Conservation (phyloP, 1,140 invertebrate species). For the Drosophila willistoni region DNA sequence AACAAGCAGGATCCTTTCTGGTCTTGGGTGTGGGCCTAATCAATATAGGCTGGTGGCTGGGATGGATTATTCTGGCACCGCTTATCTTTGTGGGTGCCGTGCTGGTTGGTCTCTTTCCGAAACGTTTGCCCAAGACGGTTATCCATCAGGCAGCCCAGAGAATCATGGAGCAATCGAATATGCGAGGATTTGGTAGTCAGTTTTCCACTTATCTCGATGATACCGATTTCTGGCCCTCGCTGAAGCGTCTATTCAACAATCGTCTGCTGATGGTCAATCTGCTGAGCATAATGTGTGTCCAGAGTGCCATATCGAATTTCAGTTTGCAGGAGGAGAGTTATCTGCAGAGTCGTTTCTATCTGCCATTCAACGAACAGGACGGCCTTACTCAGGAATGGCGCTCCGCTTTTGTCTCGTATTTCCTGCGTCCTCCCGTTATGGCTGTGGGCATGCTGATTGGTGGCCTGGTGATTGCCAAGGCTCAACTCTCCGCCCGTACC, state of each 20-base stretch:
- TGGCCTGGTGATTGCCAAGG: slow-evolving; percentile 86
- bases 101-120: slow-evolving; percentile 86
- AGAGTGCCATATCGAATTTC: slow-evolving; percentile 85
- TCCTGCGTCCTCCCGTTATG: slow-evolving; percentile 86
- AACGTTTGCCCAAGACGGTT: slow-evolving; percentile 84
- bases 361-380: slow-evolving; percentile 84
- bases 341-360: slow-evolving; percentile 86
- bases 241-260: slow-evolving; percentile 85
- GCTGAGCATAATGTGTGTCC: slow-evolving; percentile 85
- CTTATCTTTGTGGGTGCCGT: slow-evolving; percentile 84
- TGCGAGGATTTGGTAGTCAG: slow-evolving; percentile 64
- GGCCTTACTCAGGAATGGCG: slow-evolving; percentile 85
- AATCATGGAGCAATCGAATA: slow-evolving; percentile 75
- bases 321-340: slow-evolving; percentile 85
- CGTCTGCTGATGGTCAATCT: slow-evolving; percentile 86
- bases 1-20: slow-evolving; percentile 78
- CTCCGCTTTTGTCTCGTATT: slow-evolving; percentile 84
- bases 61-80: slow-evolving; percentile 86
- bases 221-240: slow-evolving; percentile 84
- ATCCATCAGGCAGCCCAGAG: slow-evolving; percentile 85
- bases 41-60: slow-evolving; percentile 83
- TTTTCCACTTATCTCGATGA: slow-evolving; percentile 77
- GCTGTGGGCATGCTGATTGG: slow-evolving; percentile 85
- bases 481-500: slow-evolving; percentile 83
- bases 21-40: slow-evolving; percentile 68